phyloP scores from a whole-genome alignment of 2,888 invertebrate genomes.

The Pheosia gnoma region DNA sequence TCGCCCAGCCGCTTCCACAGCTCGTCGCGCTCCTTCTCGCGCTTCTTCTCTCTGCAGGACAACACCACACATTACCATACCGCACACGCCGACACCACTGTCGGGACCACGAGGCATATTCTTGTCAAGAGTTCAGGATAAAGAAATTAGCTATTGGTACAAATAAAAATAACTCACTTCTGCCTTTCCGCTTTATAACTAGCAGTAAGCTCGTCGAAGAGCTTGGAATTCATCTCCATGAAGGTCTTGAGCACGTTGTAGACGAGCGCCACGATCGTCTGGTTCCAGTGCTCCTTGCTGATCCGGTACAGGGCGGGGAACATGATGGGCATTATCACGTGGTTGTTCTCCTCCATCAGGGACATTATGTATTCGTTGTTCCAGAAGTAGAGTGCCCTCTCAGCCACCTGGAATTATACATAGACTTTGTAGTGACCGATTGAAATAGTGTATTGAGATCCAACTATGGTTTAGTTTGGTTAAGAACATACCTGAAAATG shows the following conservation, averaged over 20 bases:
- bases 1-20: constrained; percentile 98
- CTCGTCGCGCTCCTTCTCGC: constrained; percentile 97
- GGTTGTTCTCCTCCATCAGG: constrained; percentile 99
- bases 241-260: constrained; percentile 99
- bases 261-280: constrained; percentile 99
- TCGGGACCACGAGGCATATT: too few species aligned
- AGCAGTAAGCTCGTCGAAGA: constrained; percentile 99
- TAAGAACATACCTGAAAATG: constrained; percentile 95
- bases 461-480: too few species aligned
- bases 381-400: constrained; percentile 99
- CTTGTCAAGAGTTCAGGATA: not conserved
- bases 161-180: constrained; percentile 90
- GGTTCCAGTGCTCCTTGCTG: constrained; percentile 99
- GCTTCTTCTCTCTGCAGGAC: constrained; percentile 92
- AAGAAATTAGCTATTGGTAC: not conserved
- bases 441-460: not conserved
- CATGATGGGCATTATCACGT: constrained; percentile 99
- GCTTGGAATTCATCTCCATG: constrained; percentile 99
- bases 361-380: constrained; percentile 99
- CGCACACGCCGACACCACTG: not conserved
- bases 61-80: constrained; percentile 13
- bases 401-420: constrained; percentile 91
- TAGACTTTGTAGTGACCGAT: not conserved
- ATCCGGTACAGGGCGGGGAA: constrained; percentile 99
- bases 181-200: constrained; percentile 99